These are phyloP conservation scores for Podarcis cretensis DNA, from an alignment of 2,113 vertebrate genomes.

Conservation along the genomic window DNA sequence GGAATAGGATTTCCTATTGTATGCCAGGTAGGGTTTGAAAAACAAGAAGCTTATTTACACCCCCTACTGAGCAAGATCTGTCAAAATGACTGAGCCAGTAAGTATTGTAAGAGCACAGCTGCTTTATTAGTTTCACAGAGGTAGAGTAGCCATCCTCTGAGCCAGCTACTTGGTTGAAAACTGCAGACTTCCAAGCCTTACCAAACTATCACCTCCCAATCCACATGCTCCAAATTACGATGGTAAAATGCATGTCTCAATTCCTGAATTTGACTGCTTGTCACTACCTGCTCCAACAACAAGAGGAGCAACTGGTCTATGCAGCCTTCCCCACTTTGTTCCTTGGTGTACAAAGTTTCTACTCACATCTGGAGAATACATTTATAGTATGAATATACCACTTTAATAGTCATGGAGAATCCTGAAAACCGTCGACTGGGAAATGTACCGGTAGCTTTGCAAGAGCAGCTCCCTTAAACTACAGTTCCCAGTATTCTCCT, in stretches of 20 bases:
- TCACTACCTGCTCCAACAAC: no score
- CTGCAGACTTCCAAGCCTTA: neutral
- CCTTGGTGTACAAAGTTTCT: neutral
- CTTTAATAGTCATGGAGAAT: no score
- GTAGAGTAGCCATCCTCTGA: neutral
- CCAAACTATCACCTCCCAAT: neutral
- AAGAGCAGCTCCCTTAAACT: no score
- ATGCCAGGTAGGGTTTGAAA: neutral
- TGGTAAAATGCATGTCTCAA: neutral
- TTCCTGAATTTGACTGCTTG: neutral
- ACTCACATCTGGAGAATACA: no score
- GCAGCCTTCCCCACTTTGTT: neutral
- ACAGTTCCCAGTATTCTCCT: no score
- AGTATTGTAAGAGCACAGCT: neutral
- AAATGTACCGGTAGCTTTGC: no score
- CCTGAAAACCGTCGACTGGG: no score
- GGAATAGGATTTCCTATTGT: no score
- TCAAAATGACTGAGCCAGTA: neutral
- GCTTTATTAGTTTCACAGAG: neutral
- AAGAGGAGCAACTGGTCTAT: neutral
- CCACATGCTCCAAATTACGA: neutral
- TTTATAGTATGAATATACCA: no score
- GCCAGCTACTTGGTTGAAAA: neutral
- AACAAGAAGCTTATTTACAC: neutral
- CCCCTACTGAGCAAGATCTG: neutral